Evolutionary conservation across 2,113 vertebrate genomes (phyloP).

Genomic region (Osmerus mordax): DNA sequence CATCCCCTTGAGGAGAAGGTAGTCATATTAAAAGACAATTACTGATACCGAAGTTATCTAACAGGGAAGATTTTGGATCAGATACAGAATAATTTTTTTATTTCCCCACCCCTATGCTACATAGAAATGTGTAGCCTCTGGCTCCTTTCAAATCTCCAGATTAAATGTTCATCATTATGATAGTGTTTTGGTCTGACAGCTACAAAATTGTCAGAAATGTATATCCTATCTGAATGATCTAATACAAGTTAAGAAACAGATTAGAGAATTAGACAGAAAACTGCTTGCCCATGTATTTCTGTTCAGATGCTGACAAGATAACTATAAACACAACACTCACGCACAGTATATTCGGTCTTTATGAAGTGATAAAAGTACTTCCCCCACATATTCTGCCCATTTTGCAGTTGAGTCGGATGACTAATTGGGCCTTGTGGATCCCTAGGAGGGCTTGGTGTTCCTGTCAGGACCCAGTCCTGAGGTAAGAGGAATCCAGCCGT

Average conservation of each 20-base stretch:
- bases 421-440: slow-evolving; percentile 32
- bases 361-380: slow-evolving; percentile 11
- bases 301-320: too few relatives aligned
- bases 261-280: too few relatives aligned
- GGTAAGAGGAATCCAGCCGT: slow-evolving; percentile 25
- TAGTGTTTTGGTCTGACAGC: slow-evolving; percentile 1
- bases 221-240: neutral
- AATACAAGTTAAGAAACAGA: too few relatives aligned
- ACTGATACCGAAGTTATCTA: slow-evolving; percentile 20
- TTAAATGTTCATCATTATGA: neutral
- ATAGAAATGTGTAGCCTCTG: neutral
- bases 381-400: neutral
- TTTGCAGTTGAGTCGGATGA: slow-evolving; percentile 28
- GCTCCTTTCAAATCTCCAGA: neutral
- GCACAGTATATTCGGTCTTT: neutral
- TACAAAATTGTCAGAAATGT: slow-evolving; percentile 18
- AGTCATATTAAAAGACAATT: slow-evolving; percentile 44
- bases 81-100: slow-evolving; percentile 21
- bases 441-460: slow-evolving; percentile 18
- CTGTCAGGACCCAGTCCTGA: slow-evolving; percentile 21
- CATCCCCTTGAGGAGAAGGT: slow-evolving; percentile 36
- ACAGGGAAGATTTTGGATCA: slow-evolving; percentile 18
- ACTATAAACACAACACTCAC: neutral
- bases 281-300: too few relatives aligned
- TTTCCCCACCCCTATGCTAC: slow-evolving; percentile 17